Base-by-base conservation (phyloP, 2,888 invertebrate species). In the Furcula furcula region DNA sequence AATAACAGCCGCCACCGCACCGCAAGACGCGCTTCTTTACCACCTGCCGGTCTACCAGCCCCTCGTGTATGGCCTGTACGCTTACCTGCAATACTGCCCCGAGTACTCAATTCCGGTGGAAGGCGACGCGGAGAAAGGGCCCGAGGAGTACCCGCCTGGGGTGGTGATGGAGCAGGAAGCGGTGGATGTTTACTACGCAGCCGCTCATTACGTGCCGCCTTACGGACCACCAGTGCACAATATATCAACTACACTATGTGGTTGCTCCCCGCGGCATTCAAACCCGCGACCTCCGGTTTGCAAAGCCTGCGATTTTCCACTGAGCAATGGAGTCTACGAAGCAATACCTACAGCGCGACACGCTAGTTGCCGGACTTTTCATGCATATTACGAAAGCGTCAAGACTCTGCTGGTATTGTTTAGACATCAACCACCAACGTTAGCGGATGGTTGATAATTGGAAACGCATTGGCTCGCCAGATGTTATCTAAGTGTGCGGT, bases 11-110 rank as follows among this genome's bases (percentile, higher is more conserved):
- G 34, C 74, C 78, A 1, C 74, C 77, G 2, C 84, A 85, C 57
- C 90, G 2, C 90, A 90, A 48, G 90, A 90, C 4, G 87, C 90
- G 1, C 90, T 90, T 0, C 63, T 90, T 3, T 90, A 89, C 61
- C 86, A 90, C 40, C 57, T 90, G n/a, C 90, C 90, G 1, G 65
- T 89, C 36, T 89, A 89, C 57, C 89, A 88, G 49, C 89, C 87
- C 0, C 56, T 89, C 4, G 75, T 88, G 1, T 89, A 89, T 42
- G 82, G 84, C 1, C 79, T 85, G 0, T 89, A 88, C 38, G 71
- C 87, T 1, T 89, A 89, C 51, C 83, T 86, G n/a, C 78, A 81
- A 1, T 88, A 88, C 46, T 86, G 89, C 38, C 81, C 73, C 0
- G 89, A 89, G 10, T 89, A 89, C 39, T 80, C 79, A 2, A 72